A percentile compares a stretch with the other conserved stretches of the same genome.
Evolutionary conservation across 1,140 invertebrate species (phyloP).

Genomic region (Drosophila mojavensis): DNA sequence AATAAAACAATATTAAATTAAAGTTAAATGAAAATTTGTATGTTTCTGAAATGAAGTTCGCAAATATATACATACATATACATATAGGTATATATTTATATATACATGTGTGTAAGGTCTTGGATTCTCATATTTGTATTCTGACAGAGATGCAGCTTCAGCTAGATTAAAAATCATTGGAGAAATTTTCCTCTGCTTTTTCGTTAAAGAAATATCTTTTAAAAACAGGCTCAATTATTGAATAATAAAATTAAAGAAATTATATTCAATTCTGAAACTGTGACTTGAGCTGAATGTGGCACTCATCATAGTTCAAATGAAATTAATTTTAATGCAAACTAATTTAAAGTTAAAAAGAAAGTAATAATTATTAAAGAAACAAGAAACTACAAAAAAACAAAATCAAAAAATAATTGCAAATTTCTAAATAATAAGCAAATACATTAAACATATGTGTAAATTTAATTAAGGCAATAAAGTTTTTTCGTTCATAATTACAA

Average conservation of each 20-base stretch:
- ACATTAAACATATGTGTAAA: constrained; percentile 47
- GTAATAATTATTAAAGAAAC: constrained; percentile 35
- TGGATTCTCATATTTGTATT: no score
- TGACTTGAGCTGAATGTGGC: no score
- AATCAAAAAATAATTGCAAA: constrained; percentile 30
- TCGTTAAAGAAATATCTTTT: no score
- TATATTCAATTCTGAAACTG: no score
- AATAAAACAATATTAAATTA: not conserved
- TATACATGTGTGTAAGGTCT: no score
- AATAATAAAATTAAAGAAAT: no score
- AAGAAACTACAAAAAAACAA: constrained; percentile 30
- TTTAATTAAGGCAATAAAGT: constrained; percentile 31
- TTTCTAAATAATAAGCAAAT: constrained; percentile 50
- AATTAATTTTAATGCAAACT: not conserved
- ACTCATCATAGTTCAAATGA: no score
- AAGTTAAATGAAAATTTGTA: not conserved
- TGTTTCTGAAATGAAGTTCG: not conserved
- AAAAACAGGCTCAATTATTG: no score
- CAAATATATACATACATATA: not conserved
- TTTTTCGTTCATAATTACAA: constrained; percentile 59
- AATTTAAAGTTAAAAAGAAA: constrained; percentile 37
- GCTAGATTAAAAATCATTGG: no score
- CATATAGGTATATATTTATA: no score
- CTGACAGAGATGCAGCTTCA: no score
- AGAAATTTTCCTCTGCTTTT: no score